Evolutionary conservation across 2,113 vertebrate genomes (phyloP).

Genomic region (Plestiodon gilberti): DNA sequence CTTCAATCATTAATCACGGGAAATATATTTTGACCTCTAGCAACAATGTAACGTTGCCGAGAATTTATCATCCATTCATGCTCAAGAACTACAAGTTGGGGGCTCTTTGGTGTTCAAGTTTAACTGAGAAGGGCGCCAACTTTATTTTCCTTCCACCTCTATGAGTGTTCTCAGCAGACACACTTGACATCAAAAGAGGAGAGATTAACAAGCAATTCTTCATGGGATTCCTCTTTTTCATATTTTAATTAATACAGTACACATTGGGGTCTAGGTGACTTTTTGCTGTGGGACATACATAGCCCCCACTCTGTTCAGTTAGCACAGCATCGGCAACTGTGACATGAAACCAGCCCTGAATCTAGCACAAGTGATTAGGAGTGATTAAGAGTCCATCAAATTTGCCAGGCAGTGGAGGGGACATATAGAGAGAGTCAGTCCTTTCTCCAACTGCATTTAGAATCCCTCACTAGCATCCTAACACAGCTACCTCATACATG

Average conservation of each 20-base stretch:
- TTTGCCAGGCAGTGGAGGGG: neutral
- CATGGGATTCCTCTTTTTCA: neutral
- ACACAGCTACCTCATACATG: neutral
- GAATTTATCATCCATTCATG: slow-evolving; percentile 51
- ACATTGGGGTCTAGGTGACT: neutral
- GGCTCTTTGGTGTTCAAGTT: slow-evolving; percentile 17
- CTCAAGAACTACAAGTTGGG: neutral
- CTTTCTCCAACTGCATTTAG: neutral
- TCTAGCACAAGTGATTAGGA: too few relatives aligned
- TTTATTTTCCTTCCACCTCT: slow-evolving; percentile 12
- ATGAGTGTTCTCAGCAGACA: neutral
- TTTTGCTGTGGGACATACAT: neutral
- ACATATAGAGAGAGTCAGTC: neutral
- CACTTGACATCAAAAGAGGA: neutral
- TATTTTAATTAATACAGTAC: neutral
- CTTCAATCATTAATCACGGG: slow-evolving; percentile 33
- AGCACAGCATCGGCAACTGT: neutral
- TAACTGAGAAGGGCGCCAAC: neutral
- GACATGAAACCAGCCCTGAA: neutral
- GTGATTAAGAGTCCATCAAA: neutral
- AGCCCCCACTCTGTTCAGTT: neutral
- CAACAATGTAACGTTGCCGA: neutral
- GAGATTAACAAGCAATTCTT: neutral
- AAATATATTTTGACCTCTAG: slow-evolving; percentile 33
- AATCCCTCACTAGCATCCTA: too few relatives aligned